Evolutionary conservation across 2,888 invertebrate species (phyloP).

Genomic region (Empis livida): DNA sequence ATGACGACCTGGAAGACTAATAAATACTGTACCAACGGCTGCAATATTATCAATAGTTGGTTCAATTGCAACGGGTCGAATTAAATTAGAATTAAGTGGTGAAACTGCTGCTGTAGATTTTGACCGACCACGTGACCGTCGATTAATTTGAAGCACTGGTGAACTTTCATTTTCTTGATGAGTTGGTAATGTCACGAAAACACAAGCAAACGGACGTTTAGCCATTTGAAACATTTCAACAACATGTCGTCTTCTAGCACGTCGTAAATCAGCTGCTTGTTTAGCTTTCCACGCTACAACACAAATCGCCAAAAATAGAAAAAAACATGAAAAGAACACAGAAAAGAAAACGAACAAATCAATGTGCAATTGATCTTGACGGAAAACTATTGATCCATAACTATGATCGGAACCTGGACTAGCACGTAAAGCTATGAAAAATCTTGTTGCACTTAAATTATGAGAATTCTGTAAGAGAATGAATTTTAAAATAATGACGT

Average conservation of each 20-base stretch:
- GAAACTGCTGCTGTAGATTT: slow-evolving; percentile 7
- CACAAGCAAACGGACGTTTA: slow-evolving; percentile 81
- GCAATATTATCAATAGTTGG: slow-evolving; percentile 80
- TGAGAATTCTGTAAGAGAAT: slow-evolving; percentile 76
- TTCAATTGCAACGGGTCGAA: slow-evolving; percentile 79
- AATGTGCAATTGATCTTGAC: slow-evolving; percentile 92
- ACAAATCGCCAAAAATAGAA: slow-evolving; percentile 84
- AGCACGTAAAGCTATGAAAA: slow-evolving; percentile 76
- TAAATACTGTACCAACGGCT: slow-evolving; percentile 83
- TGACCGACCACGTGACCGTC: slow-evolving; percentile 32
- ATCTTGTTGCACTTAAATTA: slow-evolving; percentile 72
- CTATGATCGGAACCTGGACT: slow-evolving; percentile 48
- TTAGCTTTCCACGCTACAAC: slow-evolving; percentile 95
- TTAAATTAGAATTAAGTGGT: slow-evolving; percentile 34
- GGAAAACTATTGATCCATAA: slow-evolving; percentile 80
- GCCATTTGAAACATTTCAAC: slow-evolving; percentile 96
- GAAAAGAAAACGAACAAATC: slow-evolving; percentile 96
- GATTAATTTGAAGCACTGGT: slow-evolving; percentile 18
- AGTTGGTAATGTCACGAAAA: slow-evolving; percentile 47
- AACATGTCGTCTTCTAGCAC: slow-evolving; percentile 77
- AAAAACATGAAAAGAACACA: slow-evolving; percentile 95
- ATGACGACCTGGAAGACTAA: slow-evolving; percentile 75
- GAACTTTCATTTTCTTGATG: slow-evolving; percentile 27
- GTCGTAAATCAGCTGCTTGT: slow-evolving; percentile 76
- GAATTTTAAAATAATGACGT: slow-evolving; percentile 28